A percentile compares a stretch with the other conserved stretches of the same genome.
phyloP scores from a whole-genome alignment of 2,113 vertebrate genomes.

The Oenanthe oenanthe region DNA sequence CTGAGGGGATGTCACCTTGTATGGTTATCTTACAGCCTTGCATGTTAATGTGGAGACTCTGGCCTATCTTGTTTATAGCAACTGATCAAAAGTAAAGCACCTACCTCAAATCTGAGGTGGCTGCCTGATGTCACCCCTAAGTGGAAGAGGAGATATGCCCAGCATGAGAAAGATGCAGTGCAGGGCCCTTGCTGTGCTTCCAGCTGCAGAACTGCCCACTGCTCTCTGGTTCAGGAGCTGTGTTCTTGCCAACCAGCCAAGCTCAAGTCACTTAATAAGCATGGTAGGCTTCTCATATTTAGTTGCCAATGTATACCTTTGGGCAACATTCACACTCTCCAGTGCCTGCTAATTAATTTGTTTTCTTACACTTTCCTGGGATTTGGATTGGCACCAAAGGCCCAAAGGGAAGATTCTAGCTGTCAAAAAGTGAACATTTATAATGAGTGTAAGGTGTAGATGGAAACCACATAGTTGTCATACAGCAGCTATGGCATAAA shows the following conservation, averaged over 20 bases:
- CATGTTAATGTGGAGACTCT: background rate
- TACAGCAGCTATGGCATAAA: conserved; percentile 12
- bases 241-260: background rate
- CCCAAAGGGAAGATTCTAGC: conserved; percentile 15
- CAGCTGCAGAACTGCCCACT: background rate
- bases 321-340: background rate
- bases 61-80: background rate
- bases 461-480: conserved; percentile 30
- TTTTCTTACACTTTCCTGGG: conserved; percentile 11
- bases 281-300: background rate
- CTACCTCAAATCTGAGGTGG: background rate
- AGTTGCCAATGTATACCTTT: background rate
- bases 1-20: background rate
- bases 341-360: conserved; percentile 40
- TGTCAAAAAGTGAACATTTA: conserved; percentile 29
- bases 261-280: background rate
- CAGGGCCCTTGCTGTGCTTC: background rate
- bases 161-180: accelerated
- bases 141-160: background rate
- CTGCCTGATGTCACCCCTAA: background rate
- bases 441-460: conserved; percentile 35
- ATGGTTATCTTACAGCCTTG: background rate
- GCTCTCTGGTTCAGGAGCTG: background rate
- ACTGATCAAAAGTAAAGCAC: background rate
- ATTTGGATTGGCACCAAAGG: conserved; percentile 30